Conservation (phyloP, 1,140 invertebrate species). For the Magallana gigas region DNA sequence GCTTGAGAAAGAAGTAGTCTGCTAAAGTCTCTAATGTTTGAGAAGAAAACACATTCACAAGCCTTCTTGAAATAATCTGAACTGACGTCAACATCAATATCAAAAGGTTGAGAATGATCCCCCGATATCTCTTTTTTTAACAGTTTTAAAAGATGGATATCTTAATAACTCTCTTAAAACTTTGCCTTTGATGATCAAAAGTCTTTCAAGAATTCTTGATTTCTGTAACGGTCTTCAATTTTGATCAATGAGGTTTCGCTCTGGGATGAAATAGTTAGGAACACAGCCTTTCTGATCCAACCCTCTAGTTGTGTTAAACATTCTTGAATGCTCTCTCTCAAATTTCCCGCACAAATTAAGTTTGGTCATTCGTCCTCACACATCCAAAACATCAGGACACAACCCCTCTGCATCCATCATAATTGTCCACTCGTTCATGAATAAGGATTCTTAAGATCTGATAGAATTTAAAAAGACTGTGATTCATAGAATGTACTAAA, state of each 20-base stretch:
- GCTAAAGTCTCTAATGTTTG: neutral
- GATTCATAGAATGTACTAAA: neutral
- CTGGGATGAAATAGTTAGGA: neutral
- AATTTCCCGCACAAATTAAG: too few relatives aligned
- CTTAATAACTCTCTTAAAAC: neutral
- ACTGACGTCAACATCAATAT: neutral
- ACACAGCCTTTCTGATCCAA: too few relatives aligned
- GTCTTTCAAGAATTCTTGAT: neutral
- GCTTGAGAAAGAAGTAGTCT: neutral
- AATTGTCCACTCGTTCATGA: neutral
- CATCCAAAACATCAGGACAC: too few relatives aligned
- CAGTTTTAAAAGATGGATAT: neutral
- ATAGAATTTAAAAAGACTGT: neutral
- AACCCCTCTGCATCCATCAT: too few relatives aligned
- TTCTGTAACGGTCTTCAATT: neutral
- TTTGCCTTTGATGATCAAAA: neutral
- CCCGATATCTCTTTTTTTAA: neutral
- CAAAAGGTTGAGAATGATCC: neutral
- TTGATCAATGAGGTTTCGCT: neutral
- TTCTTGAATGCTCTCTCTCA: too few relatives aligned
- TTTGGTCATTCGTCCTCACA: too few relatives aligned
- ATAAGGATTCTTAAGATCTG: slow-evolving; percentile 15
- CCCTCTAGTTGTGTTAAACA: too few relatives aligned
- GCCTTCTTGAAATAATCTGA: neutral
- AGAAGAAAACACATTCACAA: neutral